A percentile compares a stretch with the other conserved stretches of the same genome.
These are phyloP conservation scores for Papilio gigon DNA, from an alignment of 2,888 invertebrate species.

Conservation along the genomic window DNA sequence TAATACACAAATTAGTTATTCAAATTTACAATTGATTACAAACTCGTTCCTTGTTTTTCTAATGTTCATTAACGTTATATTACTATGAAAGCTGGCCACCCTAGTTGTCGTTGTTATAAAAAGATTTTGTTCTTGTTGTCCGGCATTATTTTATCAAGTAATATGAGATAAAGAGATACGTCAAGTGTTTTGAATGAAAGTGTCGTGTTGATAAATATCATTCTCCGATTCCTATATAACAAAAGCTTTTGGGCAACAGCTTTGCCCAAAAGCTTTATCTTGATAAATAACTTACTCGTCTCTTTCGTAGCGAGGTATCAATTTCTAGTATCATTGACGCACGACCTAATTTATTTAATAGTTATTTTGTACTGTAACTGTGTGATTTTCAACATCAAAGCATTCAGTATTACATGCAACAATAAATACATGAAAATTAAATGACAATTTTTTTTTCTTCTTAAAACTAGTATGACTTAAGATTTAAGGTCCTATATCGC, in stretches of 20 bases:
- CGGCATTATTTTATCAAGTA: conserved; percentile 45
- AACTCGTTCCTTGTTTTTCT: too few relatives aligned
- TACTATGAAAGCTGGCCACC: conserved; percentile 9
- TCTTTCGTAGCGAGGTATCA: conserved; percentile 24
- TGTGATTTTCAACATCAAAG: too few relatives aligned
- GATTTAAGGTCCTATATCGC: too few relatives aligned
- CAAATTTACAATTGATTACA: too few relatives aligned
- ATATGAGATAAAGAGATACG: conserved; percentile 42
- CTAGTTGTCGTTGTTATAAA: conserved; percentile 34
- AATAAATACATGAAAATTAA: too few relatives aligned
- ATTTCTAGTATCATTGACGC: conserved; percentile 1
- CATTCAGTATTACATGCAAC: too few relatives aligned
- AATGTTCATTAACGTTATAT: too few relatives aligned
- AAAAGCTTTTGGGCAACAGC: conserved; percentile 24
- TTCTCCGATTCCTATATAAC: conserved; percentile 34
- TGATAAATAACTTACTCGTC: conserved; percentile 27
- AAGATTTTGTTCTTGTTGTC: conserved; percentile 39
- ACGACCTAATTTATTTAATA: conserved; percentile 2
- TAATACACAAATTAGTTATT: too few relatives aligned
- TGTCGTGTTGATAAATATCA: conserved; percentile 41
- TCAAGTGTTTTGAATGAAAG: conserved; percentile 41
- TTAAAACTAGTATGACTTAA: too few relatives aligned
- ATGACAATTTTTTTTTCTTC: too few relatives aligned
- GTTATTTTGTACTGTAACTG: not conserved
- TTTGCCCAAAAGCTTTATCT: conserved; percentile 26